Percentiles rank a stretch among this genome's conserved stretches.
Evolutionary conservation across 2,888 invertebrate genomes (phyloP).

Genomic region (Papilio elwesi): DNA sequence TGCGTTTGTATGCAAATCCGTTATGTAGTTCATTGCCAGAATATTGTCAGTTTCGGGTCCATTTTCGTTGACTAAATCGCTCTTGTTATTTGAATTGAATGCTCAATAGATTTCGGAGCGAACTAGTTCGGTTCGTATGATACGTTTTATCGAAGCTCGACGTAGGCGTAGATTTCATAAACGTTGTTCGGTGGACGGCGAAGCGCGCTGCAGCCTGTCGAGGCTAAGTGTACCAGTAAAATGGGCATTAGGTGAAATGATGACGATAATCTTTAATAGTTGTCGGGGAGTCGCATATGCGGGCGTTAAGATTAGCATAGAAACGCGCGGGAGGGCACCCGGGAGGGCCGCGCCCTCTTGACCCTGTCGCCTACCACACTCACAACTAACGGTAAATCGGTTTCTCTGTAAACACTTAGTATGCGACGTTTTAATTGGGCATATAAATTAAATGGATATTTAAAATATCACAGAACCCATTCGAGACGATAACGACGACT

Average conservation of each 20-base stretch:
- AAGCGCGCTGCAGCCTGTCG: slow-evolving; percentile 58
- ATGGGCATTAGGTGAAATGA: slow-evolving; percentile 70
- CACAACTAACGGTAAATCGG: slow-evolving; percentile 76
- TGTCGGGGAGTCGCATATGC: slow-evolving; percentile 74
- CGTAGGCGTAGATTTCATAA: slow-evolving; percentile 80
- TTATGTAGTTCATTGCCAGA: slow-evolving; percentile 69
- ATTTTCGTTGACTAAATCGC: slow-evolving; percentile 82
- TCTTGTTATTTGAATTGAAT: slow-evolving; percentile 83
- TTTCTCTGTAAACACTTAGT: slow-evolving; percentile 59
- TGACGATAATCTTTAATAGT: slow-evolving; percentile 79
- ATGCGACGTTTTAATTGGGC: slow-evolving; percentile 41
- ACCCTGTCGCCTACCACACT: slow-evolving; percentile 79
- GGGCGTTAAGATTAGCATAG: slow-evolving; percentile 79
- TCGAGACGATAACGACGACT: slow-evolving; percentile 41
- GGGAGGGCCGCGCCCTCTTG: slow-evolving; percentile 78
- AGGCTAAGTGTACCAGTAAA: slow-evolving; percentile 60
- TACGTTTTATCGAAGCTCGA: slow-evolving; percentile 57
- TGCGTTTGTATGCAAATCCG: slow-evolving; percentile 82
- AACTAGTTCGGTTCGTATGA: slow-evolving; percentile 75
- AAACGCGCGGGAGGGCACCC: slow-evolving; percentile 74
- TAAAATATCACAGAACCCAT: slow-evolving; percentile 40
- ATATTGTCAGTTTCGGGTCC: slow-evolving; percentile 77
- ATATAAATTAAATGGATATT: slow-evolving; percentile 41
- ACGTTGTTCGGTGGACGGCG: slow-evolving; percentile 64
- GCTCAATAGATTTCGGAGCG: slow-evolving; percentile 80